These are phyloP conservation scores for Myrmophylax atrothorax DNA, from an alignment of 2,113 vertebrate genomes.

Conservation along the genomic window DNA sequence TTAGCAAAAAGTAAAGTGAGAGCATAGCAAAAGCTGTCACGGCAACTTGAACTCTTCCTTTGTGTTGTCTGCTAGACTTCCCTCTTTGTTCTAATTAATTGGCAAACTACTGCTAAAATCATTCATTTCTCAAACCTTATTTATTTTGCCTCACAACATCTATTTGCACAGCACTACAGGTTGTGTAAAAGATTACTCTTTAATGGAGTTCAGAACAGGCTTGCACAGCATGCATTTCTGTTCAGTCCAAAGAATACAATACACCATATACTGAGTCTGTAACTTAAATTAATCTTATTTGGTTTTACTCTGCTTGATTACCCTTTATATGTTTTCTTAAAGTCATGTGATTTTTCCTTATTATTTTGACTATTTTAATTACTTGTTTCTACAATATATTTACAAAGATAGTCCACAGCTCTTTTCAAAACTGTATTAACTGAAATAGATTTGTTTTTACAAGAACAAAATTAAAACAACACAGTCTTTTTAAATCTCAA, in stretches of 20 bases:
- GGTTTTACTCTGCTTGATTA: conserved; percentile 59
- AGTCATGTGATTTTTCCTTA: conserved; percentile 52
- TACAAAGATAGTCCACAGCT: background rate
- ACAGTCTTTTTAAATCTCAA: conserved; percentile 13
- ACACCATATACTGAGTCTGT: conserved; percentile 4
- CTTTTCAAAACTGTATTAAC: conserved; percentile 37
- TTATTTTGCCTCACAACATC: conserved; percentile 74
- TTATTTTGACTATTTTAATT: conserved; percentile 68
- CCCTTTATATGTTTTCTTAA: conserved; percentile 45
- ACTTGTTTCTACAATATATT: conserved; percentile 21
- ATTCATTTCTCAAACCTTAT: conserved; percentile 74
- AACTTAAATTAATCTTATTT: conserved; percentile 69
- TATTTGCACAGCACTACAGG: conserved; percentile 64
- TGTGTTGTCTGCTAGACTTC: conserved; percentile 41
- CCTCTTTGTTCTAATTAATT: conserved; percentile 75
- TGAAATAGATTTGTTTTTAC: conserved; percentile 5
- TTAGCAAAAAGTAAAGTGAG: background rate
- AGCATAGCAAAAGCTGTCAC: background rate
- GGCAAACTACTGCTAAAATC: conserved; percentile 66
- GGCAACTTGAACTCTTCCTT: conserved; percentile 10
- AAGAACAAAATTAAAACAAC: background rate
- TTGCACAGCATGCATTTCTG: conserved; percentile 58
- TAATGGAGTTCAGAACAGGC: conserved; percentile 71
- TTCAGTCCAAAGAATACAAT: conserved; percentile 63
- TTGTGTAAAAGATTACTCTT: conserved; percentile 71